phyloP scores from a whole-genome alignment of 1,140 invertebrate genomes.

The Steinernema khuongi region DNA sequence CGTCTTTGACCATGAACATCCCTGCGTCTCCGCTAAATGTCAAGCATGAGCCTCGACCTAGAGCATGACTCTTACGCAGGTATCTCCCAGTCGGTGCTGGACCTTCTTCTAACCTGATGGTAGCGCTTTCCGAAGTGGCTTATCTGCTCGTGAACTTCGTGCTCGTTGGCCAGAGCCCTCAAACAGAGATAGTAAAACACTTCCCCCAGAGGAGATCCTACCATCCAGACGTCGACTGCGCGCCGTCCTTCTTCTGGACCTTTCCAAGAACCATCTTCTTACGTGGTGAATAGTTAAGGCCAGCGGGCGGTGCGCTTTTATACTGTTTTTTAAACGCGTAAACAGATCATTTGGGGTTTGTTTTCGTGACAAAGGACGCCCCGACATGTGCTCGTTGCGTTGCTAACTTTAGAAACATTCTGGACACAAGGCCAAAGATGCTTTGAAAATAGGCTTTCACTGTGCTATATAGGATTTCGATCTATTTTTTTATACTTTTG shows the following conservation, averaged over 20 bases:
- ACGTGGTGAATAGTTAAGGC: too few relatives aligned
- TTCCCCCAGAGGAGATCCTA: not conserved
- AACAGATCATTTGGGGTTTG: not conserved
- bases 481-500: too few relatives aligned
- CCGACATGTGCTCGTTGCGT: too few relatives aligned
- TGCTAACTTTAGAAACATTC: too few relatives aligned
- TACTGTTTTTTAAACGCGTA: not conserved
- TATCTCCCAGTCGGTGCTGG: not conserved
- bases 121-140: not conserved
- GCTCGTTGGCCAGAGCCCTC: not conserved
- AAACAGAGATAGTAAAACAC: not conserved
- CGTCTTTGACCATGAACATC: not conserved
- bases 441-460: too few relatives aligned
- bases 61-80: too few relatives aligned
- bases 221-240: not conserved
- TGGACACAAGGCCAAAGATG: not conserved
- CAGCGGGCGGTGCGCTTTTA: not conserved
- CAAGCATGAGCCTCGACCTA: too few relatives aligned
- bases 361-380: too few relatives aligned
- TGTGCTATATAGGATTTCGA: too few relatives aligned
- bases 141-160: not conserved
- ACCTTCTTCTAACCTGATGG: not conserved
- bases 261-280: constrained; percentile 7
- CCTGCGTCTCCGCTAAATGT: not conserved
- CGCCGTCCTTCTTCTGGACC: not conserved